phyloP scores from a whole-genome alignment of 2,888 invertebrate genomes.

The Cataglyphis albicans region DNA sequence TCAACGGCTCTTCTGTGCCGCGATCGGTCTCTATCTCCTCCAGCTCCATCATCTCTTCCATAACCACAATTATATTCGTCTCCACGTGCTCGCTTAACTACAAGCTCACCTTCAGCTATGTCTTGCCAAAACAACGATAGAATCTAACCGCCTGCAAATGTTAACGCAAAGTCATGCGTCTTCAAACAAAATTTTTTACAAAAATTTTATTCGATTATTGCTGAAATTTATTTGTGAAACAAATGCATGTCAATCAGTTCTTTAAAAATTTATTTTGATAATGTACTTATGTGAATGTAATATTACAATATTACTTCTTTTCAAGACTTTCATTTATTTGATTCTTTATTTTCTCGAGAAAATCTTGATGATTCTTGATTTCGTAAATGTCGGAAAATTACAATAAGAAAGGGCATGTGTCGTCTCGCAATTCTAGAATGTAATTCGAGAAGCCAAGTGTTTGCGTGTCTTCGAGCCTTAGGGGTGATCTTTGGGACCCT shows the following conservation, averaged over 20 bases:
- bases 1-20: constrained; percentile 77
- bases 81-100: constrained; percentile 46
- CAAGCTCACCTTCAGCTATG: constrained; percentile 68
- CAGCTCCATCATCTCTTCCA: constrained; percentile 52
- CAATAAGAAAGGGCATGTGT: constrained; percentile 37
- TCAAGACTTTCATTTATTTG: neutral
- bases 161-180: neutral
- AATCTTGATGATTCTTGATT: neutral
- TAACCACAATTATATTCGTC: constrained; percentile 50
- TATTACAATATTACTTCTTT: neutral
- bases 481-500: constrained; percentile 73
- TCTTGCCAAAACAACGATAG: constrained; percentile 60
- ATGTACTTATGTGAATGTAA: neutral
- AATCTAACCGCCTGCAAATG: constrained; percentile 4
- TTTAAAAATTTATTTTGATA: neutral
- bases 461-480: constrained; percentile 70
- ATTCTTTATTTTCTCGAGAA: neutral
- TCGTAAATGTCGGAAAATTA: constrained; percentile 57
- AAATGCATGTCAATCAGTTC: neutral
- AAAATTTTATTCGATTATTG: constrained; percentile 6
- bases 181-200: neutral
- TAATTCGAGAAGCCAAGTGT: constrained; percentile 80
- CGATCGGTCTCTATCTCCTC: constrained; percentile 74
- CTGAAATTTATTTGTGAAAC: neutral
- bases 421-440: constrained; percentile 76